A percentile compares a stretch with the other conserved stretches of the same genome.
Conservation (phyloP, 2,113 vertebrate genomes). For the Heterotilapia buettikoferi region DNA sequence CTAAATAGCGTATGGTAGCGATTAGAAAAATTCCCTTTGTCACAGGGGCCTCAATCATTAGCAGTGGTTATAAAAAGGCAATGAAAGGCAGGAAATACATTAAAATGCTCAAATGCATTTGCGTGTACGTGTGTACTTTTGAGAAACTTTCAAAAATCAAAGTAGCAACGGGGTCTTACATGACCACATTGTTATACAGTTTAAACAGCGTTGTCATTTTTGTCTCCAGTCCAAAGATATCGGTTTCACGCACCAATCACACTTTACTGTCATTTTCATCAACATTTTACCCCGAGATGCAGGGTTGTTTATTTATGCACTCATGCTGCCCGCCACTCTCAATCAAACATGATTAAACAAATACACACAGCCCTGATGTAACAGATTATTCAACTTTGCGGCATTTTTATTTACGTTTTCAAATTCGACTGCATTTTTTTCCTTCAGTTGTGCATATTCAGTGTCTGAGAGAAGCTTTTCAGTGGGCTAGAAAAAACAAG, state of each 20-base stretch:
- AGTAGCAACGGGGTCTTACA: not conserved
- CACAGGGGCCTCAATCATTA: not conserved
- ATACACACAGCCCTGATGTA: not conserved
- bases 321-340: not conserved
- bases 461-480: not conserved
- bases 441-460: not conserved
- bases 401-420: not conserved
- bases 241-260: not conserved
- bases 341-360: not conserved
- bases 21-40: not conserved
- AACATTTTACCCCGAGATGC: not conserved
- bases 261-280: not conserved
- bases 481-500: not conserved
- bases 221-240: not conserved
- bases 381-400: not conserved
- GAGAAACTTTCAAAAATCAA: not conserved
- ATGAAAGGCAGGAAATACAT: not conserved
- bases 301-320: not conserved
- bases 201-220: not conserved
- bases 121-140: not conserved
- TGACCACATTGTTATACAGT: not conserved
- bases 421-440: not conserved
- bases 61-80: not conserved
- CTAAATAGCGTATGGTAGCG: not conserved
- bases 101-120: not conserved